Base-by-base conservation (phyloP, 2,113 vertebrate genomes). In the Sceloporus undulatus region DNA sequence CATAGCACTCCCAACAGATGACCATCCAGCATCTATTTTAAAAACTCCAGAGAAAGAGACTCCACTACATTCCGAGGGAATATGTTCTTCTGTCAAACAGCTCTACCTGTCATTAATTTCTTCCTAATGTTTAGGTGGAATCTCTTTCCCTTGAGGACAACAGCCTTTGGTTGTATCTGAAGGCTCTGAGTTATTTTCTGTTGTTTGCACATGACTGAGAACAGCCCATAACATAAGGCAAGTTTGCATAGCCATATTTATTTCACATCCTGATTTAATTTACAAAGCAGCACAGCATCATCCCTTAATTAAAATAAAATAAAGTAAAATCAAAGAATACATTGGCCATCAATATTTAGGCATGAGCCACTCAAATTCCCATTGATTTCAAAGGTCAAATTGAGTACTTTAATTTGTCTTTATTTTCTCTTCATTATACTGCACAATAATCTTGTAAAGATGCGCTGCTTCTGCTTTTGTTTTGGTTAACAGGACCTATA, bases 241-340 rank as follows among this genome's bases (percentile, higher is more conserved):
- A 89, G 27, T 10, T 19, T 56, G 56, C 40, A 34, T 56, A 34
- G 40, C 16, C 42, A 42, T 73, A 27, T 70, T 70, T 73, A 62
- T 56, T 23, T 59, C 18, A 85, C 21, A 92, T 91, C 92, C 89
- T 94, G 92, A 93, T 92, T 93, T 92, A 89, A 87, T 91, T 94
- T 88, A 88, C 81, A 87, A 91, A 93, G 78, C 85, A 91, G 84
- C 75, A 90, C 92, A 90, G 52, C 91, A 92, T 87, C 81, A 56
- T 89, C 92, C 87, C 48, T 94, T 77, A 42, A 66, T 94, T 38
- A 93, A 90, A 85, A 48, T 48, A 48, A 48, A 94, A 91, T 93
- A 95, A 94, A 95, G 93, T 92, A 91, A 94, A 94, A 95, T 94
- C 92, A 92, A 95, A 95, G 90, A 93, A 93, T 94, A 93, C 93